phyloP scores from a whole-genome alignment of 1,140 invertebrate genomes.

The Bilobella aurantiaca region DNA sequence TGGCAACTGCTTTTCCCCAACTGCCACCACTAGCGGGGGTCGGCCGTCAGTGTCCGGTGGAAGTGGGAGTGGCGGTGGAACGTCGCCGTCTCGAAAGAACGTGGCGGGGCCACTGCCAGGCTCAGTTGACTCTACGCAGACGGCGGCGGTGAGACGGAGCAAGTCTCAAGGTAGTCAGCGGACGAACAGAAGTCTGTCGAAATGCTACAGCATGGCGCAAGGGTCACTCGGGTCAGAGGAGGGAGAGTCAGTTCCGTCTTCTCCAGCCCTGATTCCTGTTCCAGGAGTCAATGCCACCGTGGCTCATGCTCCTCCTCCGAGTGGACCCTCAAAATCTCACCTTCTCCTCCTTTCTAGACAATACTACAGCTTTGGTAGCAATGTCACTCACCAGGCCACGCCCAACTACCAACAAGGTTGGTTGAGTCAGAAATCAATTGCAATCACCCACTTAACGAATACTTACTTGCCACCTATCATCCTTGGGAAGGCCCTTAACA shows the following conservation, averaged over 20 bases:
- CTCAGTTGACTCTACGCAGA: no score
- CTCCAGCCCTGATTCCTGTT: slow-evolving; percentile 37
- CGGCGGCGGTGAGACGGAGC: slow-evolving; percentile 54
- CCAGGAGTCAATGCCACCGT: no score
- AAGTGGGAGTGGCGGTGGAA: slow-evolving; percentile 38
- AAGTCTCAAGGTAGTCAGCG: slow-evolving; percentile 75
- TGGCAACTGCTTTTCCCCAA: slow-evolving; percentile 59
- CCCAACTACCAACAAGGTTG: slow-evolving; percentile 11
- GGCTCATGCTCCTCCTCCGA: slow-evolving; percentile 34
- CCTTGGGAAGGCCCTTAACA: neutral
- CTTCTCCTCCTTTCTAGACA: slow-evolving; percentile 53
- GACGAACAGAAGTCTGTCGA: slow-evolving; percentile 56
- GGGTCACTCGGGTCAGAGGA: slow-evolving; percentile 45
- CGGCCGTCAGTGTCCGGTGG: slow-evolving; percentile 36
- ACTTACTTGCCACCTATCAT: neutral
- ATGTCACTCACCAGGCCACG: slow-evolving; percentile 40
- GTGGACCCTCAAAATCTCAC: slow-evolving; percentile 33
- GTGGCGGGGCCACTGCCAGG: slow-evolving; percentile 37
- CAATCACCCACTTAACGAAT: neutral
- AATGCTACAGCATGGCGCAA: slow-evolving; percentile 70
- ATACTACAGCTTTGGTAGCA: slow-evolving; percentile 77
- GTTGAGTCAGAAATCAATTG: neutral
- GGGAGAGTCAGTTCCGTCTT: slow-evolving; percentile 42
- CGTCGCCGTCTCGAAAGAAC: slow-evolving; percentile 27
- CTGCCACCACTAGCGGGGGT: slow-evolving; percentile 42